These are phyloP conservation scores for Temnothorax longispinosus DNA, from an alignment of 1,140 invertebrate genomes.

Conservation along the genomic window DNA sequence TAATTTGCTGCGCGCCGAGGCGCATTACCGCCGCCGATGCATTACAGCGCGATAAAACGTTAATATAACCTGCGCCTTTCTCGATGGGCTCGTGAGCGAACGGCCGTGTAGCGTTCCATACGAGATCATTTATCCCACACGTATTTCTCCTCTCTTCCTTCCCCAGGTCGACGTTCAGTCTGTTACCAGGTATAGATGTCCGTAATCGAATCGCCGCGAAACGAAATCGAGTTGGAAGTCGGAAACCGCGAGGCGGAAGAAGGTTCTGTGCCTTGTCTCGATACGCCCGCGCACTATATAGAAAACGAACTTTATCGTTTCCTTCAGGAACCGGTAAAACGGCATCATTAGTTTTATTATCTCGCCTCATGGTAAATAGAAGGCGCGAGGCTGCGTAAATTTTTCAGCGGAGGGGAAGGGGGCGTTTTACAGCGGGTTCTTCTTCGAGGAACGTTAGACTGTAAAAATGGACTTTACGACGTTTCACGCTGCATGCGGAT, in stretches of 20 bases:
- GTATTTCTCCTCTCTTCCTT: background rate
- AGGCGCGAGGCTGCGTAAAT: constrained; percentile 14
- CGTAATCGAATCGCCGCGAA: constrained; percentile 43
- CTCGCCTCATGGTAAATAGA: constrained; percentile 25
- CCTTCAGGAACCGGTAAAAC: background rate
- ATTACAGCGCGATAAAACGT: constrained; percentile 54
- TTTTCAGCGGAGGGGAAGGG: background rate
- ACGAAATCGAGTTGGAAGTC: constrained; percentile 53
- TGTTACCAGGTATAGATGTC: background rate
- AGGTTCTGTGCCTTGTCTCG: background rate
- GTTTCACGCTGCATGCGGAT: background rate
- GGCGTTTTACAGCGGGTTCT: background rate
- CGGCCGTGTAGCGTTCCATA: background rate
- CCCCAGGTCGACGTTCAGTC: background rate
- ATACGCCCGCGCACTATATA: background rate
- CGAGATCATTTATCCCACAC: background rate
- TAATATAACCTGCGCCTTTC: constrained; percentile 18
- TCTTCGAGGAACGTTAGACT: background rate
- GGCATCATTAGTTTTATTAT: constrained; percentile 48
- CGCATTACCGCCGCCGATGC: constrained; percentile 26
- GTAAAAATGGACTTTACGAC: background rate
- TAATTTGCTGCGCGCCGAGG: constrained; percentile 22
- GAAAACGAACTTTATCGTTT: constrained; percentile 38
- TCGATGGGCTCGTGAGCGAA: background rate
- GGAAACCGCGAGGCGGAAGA: constrained; percentile 25